phyloP scores from a whole-genome alignment of 1,140 invertebrate species.

The Antheraea mylitta region DNA sequence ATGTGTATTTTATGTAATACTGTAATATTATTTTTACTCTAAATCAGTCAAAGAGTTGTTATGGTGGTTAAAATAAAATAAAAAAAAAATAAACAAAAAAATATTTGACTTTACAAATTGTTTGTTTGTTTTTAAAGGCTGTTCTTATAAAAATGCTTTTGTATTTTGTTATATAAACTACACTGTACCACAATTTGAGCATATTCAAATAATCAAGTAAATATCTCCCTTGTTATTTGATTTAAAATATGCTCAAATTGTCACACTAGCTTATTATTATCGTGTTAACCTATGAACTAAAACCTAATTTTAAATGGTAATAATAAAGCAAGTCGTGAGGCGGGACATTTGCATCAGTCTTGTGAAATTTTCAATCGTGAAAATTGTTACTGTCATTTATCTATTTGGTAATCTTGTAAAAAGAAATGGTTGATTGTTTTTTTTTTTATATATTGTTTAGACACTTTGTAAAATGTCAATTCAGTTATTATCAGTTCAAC shows the following conservation, averaged over 20 bases:
- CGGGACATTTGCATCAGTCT: constrained; percentile 79
- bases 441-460: constrained; percentile 30
- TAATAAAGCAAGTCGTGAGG: constrained; percentile 79
- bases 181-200: constrained; percentile 48
- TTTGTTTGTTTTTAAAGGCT: not conserved
- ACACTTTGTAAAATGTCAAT: not conserved
- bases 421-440: constrained; percentile 45
- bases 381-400: constrained; percentile 69
- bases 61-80: constrained; percentile 52
- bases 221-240: constrained; percentile 21
- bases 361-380: constrained; percentile 76
- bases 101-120: constrained; percentile 24
- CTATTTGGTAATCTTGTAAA: constrained; percentile 73
- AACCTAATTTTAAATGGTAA: constrained; percentile 74
- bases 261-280: constrained; percentile 44
- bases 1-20: constrained; percentile 65
- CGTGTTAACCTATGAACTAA: constrained; percentile 62
- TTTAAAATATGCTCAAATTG: constrained; percentile 48
- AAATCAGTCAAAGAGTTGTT: constrained; percentile 70
- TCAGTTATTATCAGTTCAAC: constrained; percentile 65
- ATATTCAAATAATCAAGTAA: constrained; percentile 34
- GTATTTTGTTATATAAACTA: constrained; percentile 45
- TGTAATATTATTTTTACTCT: constrained; percentile 66
- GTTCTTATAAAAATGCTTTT: constrained; percentile 10
- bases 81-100: constrained; percentile 54